Percentiles rank a stretch among this genome's conserved stretches.
Conservation (phyloP, 2,113 vertebrate genomes). For the Laticauda colubrina region DNA sequence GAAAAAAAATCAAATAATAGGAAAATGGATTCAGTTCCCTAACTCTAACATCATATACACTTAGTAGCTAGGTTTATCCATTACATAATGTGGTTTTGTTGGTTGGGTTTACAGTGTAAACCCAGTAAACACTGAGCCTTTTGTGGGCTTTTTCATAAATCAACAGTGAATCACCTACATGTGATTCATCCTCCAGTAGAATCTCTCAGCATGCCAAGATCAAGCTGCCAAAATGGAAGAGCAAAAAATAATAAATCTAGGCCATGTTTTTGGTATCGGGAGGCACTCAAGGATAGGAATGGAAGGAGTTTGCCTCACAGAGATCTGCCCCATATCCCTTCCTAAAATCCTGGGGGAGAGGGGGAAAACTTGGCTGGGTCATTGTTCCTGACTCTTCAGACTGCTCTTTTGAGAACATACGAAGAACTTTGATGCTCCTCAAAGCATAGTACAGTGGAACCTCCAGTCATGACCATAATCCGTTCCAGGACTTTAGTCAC, state of each 20-base stretch:
- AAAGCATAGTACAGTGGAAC: not conserved
- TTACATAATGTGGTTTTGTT: not conserved
- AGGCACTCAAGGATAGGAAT: not conserved
- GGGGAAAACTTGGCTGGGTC: not conserved
- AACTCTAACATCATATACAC: not conserved
- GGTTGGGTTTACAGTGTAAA: not conserved
- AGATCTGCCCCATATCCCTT: not conserved
- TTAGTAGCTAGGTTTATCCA: not conserved
- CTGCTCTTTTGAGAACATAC: not conserved
- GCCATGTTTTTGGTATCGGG: not conserved
- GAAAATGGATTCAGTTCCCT: not conserved
- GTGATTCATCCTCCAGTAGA: not conserved
- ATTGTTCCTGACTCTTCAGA: not conserved
- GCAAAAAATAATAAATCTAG: not conserved
- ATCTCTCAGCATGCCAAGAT: not conserved
- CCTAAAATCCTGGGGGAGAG: too few relatives aligned
- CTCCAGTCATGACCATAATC: too few relatives aligned
- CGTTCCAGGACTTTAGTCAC: too few relatives aligned
- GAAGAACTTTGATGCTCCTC: not conserved
- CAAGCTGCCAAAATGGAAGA: not conserved
- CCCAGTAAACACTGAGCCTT: not conserved
- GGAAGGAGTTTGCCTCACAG: not conserved
- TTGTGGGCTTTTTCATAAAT: not conserved
- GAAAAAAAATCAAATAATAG: not conserved
- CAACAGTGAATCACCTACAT: not conserved